phyloP scores from a whole-genome alignment of 2,797 vertebrate species.

The Pseudotriccus pelzelni region DNA sequence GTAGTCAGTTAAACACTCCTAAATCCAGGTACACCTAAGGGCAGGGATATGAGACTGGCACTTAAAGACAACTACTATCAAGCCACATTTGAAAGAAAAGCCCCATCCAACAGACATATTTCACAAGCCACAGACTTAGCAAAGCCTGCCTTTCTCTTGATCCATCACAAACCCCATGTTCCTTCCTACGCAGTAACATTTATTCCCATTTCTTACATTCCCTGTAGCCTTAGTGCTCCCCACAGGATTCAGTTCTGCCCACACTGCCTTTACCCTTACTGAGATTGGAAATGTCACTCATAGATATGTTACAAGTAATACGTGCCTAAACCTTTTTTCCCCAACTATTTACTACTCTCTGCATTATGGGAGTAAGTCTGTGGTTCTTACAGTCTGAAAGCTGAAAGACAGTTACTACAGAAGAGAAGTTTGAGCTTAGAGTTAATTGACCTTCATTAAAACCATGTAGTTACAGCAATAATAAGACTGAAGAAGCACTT shows the following conservation, averaged over 20 bases:
- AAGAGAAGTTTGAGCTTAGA: neutral
- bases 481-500: neutral
- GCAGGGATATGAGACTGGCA: neutral
- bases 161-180: neutral
- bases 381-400: neutral
- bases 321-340: neutral
- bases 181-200: slow-evolving; percentile 2
- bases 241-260: neutral
- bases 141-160: neutral
- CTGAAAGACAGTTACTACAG: neutral
- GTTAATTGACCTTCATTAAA: neutral
- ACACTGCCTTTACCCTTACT: neutral
- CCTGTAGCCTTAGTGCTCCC: neutral
- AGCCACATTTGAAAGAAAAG: neutral
- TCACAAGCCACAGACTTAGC: neutral
- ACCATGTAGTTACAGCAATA: neutral
- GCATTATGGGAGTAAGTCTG: neutral
- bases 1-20: neutral
- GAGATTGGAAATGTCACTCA: neutral
- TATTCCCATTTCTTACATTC: slow-evolving; percentile 9
- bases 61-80: neutral
- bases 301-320: neutral
- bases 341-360: neutral
- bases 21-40: neutral
- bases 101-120: neutral